Conservation (phyloP, 2,797 vertebrate genomes). For the Acropternis orthonyx region DNA sequence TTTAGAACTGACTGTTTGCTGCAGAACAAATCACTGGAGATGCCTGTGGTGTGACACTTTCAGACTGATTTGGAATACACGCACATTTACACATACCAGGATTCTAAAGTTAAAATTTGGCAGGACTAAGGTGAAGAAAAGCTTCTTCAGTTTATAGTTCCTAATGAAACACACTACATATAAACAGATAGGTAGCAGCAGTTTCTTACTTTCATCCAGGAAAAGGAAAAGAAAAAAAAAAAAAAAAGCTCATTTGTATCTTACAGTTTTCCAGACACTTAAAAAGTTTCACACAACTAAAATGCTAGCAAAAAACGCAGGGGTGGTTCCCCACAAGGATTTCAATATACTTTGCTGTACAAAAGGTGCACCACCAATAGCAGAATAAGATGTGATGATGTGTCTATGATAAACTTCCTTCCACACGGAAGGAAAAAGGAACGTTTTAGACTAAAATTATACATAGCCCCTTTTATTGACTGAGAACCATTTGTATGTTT, state of each 20-base stretch:
- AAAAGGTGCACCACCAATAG: constrained; percentile 55
- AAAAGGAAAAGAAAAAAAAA: constrained; percentile 66
- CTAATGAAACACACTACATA: constrained; percentile 74
- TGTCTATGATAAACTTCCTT: neutral
- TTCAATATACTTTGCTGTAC: constrained; percentile 34
- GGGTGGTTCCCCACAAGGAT: neutral
- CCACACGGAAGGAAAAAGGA: constrained; percentile 17
- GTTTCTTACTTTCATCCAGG: constrained; percentile 77
- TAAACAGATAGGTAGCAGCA: constrained; percentile 82
- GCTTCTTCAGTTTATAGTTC: constrained; percentile 74
- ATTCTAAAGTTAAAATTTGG: constrained; percentile 78
- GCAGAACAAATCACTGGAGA: constrained; percentile 16
- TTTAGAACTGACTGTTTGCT: constrained; percentile 12
- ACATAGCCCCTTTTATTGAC: constrained; percentile 21
- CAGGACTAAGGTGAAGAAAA: constrained; percentile 77
- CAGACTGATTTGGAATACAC: constrained; percentile 88
- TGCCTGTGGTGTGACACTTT: constrained; percentile 77
- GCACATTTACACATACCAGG: constrained; percentile 79
- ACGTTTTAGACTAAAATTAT: constrained; percentile 33
- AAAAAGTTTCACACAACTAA: constrained; percentile 72
- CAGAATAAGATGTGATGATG: constrained; percentile 9
- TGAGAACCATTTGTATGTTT: constrained; percentile 18
- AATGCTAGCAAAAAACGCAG: constrained; percentile 67
- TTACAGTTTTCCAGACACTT: constrained; percentile 42
- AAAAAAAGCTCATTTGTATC: constrained; percentile 55